phyloP scores from a whole-genome alignment of 2,113 vertebrate genomes.

The Edolisoma coerulescens region DNA sequence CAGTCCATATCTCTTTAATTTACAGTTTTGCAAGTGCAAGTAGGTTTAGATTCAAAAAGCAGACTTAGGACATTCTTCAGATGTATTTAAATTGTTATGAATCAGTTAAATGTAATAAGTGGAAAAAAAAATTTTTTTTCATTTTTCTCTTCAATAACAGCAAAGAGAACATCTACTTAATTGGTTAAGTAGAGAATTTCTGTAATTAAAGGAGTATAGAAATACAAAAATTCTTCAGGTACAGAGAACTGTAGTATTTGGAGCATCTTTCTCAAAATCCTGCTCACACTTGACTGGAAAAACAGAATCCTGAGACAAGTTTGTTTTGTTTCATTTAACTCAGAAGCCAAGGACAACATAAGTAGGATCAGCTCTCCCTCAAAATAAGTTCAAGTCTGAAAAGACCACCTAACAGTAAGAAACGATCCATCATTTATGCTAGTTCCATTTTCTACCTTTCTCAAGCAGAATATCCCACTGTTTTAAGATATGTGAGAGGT shows the following conservation, averaged over 20 bases:
- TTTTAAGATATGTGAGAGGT: not conserved
- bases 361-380: not conserved
- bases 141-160: not conserved
- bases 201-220: conserved; percentile 4
- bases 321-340: not conserved
- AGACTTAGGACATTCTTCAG: not conserved
- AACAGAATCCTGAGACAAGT: not conserved
- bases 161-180: not conserved
- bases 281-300: not conserved
- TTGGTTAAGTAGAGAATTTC: not conserved
- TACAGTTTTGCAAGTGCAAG: not conserved
- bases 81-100: not conserved
- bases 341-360: conserved; percentile 44
- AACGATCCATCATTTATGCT: not conserved
- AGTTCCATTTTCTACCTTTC: not conserved
- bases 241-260: not conserved
- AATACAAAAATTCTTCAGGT: not conserved
- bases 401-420: conserved; percentile 34
- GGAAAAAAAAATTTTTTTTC: not conserved
- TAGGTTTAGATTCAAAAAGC: not conserved
- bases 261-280: not conserved
- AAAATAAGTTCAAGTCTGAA: not conserved
- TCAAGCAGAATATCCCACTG: conserved; percentile 16
- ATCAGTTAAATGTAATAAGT: not conserved
- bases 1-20: not conserved